phyloP scores from a whole-genome alignment of 92 coral and sea anemone species.

The Anthopleura xanthogrammica region DNA sequence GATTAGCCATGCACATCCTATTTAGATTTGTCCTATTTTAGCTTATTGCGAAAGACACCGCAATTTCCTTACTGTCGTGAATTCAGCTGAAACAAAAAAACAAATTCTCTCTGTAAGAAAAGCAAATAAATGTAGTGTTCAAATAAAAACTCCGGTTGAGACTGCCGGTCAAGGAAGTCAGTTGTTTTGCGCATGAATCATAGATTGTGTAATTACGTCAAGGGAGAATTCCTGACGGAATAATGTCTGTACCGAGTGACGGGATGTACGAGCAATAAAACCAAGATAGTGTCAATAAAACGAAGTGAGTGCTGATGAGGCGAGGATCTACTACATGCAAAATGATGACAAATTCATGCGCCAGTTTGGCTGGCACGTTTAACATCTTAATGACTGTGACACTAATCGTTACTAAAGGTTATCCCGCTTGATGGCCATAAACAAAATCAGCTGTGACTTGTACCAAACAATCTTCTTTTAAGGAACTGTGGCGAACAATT shows the following conservation, averaged over 20 bases:
- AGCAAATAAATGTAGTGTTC: not conserved
- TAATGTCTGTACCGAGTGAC: not conserved
- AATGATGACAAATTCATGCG: slow-evolving; percentile 17
- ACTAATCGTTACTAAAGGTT: slow-evolving; percentile 10
- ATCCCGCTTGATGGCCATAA: not conserved
- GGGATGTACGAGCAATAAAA: not conserved
- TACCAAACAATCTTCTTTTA: not conserved
- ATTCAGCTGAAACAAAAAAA: too few relatives aligned
- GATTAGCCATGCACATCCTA: too few relatives aligned
- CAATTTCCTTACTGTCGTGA: too few relatives aligned
- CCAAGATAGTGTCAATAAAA: not conserved
- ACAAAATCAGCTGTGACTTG: not conserved
- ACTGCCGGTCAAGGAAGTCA: not conserved
- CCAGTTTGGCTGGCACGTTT: slow-evolving; percentile 22
- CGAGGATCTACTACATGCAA: not conserved
- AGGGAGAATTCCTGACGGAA: not conserved
- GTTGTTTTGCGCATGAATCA: not conserved
- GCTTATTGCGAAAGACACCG: too few relatives aligned
- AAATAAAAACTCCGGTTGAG: not conserved
- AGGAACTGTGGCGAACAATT: not conserved
- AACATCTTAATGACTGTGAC: slow-evolving; percentile 16
- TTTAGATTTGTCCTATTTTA: too few relatives aligned
- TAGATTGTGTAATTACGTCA: not conserved
- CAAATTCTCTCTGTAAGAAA: too few relatives aligned
- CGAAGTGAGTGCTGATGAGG: slow-evolving; percentile 7